Conservation (phyloP, 2,797 vertebrate genomes). For the Catharus ustulatus region DNA sequence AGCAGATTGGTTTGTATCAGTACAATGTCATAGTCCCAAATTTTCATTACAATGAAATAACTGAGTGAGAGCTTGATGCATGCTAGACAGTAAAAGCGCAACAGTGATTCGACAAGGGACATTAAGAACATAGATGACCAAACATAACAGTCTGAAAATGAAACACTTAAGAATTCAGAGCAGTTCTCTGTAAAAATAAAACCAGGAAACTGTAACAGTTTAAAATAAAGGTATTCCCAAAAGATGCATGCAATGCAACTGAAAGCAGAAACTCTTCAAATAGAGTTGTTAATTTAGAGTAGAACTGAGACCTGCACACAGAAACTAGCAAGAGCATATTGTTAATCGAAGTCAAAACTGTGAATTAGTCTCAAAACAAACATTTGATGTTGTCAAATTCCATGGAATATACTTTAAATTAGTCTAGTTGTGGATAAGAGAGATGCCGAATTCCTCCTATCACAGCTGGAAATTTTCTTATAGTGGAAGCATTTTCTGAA, state of each 20-base stretch:
- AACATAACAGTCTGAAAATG: background rate
- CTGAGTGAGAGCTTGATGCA: constrained; percentile 14
- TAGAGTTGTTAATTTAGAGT: background rate
- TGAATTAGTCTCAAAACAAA: background rate
- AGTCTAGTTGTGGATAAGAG: background rate
- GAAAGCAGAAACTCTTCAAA: background rate
- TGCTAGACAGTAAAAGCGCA: constrained; percentile 17
- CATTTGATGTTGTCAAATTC: background rate
- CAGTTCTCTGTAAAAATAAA: constrained; percentile 37
- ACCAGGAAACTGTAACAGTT: background rate
- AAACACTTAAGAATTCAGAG: constrained; percentile 34
- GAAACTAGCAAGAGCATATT: background rate
- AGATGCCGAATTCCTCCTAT: background rate
- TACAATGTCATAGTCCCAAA: background rate
- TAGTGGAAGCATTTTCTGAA: background rate
- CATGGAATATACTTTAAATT: background rate
- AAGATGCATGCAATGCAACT: background rate
- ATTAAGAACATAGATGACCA: constrained; percentile 61
- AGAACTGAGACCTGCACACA: background rate
- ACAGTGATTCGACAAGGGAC: constrained; percentile 6
- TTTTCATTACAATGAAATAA: constrained; percentile 35
- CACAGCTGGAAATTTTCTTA: background rate
- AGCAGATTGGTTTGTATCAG: background rate
- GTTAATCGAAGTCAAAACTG: background rate
- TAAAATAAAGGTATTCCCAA: constrained; percentile 22